Conservation (phyloP, 2,797 vertebrate species). For the Alauda arvensis region DNA sequence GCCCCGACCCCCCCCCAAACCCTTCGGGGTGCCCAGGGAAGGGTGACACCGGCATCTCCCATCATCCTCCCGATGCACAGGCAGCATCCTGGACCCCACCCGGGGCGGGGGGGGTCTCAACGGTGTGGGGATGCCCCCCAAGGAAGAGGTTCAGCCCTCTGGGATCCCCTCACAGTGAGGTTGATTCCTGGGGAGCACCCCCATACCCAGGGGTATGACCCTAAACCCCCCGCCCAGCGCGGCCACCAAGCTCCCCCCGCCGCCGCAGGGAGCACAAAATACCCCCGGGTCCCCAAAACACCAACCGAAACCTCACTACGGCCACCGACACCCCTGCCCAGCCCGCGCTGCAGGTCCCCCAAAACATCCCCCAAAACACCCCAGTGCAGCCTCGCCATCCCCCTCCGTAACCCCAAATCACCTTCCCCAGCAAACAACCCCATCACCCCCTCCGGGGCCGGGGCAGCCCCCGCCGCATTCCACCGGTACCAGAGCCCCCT, state of each 20-base stretch:
- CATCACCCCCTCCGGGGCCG: background rate
- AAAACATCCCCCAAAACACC: background rate
- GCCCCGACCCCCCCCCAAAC: background rate
- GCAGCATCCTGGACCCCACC: background rate
- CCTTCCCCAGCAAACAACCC: background rate
- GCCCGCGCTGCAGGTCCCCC: background rate
- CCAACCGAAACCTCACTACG: background rate
- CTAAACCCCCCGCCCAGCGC: background rate
- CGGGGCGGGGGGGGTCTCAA: background rate
- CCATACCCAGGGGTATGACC: background rate
- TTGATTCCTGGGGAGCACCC: background rate
- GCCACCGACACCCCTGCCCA: background rate
- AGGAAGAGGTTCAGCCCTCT: background rate
- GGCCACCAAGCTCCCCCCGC: background rate
- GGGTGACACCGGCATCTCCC: too few relatives aligned
- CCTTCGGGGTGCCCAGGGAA: background rate
- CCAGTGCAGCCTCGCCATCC: background rate
- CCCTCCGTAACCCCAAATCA: background rate
- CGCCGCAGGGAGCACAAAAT: background rate
- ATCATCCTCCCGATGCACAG: too few relatives aligned
- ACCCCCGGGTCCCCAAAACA: background rate
- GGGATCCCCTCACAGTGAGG: too few relatives aligned
- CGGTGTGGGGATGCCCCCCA: accelerated
- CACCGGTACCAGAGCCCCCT: background rate
- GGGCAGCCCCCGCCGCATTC: background rate